Base-by-base conservation (phyloP, 1,140 invertebrate genomes). In the Cherax quadricarinatus region DNA sequence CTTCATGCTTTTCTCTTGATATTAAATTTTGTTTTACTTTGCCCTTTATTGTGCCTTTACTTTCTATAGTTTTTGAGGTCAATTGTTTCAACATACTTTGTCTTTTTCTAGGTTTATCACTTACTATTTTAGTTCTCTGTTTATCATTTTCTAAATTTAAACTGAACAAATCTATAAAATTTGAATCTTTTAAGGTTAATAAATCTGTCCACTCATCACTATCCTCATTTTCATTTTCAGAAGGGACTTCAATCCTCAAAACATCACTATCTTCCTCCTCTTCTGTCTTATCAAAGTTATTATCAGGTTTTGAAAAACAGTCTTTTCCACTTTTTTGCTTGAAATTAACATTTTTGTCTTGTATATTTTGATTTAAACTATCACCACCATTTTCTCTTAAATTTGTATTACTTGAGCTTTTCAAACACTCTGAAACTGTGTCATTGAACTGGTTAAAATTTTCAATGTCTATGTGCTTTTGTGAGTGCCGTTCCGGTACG, bases 241-340 rank as follows among this genome's bases (percentile, higher is more conserved):
- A 88, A 14, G 49, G 51, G n/a, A 79, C 86, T 21, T 88, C 78
- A 24, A 81, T 88, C 30, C 75, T 88, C 18, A 88, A 62, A 9
- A 78, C 78, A 62, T 88, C 86, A 88, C 86, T 88, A 70, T 88
- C 86, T 48, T 88, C 86, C 53, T 88, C 86, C 30, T 62, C 78
- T 49, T 41, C 10, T 48, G 60, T 80, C 3, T 48, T 30, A 7
- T 88, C 86, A 66, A n/a, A 3, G 53, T 62, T 78, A 21, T 88
- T 18, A 9, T 62, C 86, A 41, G 7, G n/a, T 24, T 75, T 30
- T 24, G 24, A 30, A 0, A 75, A 75, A 30, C n/a, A 6, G 5
- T 75, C 70, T 30, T 75, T 30, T 30, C 4, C 70, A 75, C 4
- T 30, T 6, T 24, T 21, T 21, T 75, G 7, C 12, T 30, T 30